phyloP scores from a whole-genome alignment of 2,113 vertebrate species.

The Halichoerus grypus region DNA sequence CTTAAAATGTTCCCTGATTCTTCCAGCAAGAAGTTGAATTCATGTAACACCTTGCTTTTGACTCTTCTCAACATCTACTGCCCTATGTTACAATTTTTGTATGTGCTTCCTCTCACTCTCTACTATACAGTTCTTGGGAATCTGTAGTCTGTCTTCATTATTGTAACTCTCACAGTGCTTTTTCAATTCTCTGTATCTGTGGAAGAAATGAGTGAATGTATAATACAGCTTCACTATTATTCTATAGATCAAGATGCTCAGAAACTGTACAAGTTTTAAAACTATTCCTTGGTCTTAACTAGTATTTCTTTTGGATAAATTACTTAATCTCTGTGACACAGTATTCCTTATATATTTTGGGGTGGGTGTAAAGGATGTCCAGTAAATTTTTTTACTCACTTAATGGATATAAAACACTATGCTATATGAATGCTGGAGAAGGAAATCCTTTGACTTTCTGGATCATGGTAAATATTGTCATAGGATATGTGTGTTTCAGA shows the following conservation, averaged over 20 bases:
- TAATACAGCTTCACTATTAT: conserved; percentile 1
- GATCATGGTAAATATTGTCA: conserved; percentile 28
- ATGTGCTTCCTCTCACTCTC: neutral
- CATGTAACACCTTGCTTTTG: neutral
- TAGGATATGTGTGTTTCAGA: neutral
- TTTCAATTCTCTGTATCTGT: neutral
- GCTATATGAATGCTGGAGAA: neutral
- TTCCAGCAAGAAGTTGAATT: neutral
- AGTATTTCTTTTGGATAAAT: conserved; percentile 33
- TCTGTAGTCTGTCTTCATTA: neutral
- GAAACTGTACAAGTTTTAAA: conserved; percentile 33
- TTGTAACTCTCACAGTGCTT: neutral
- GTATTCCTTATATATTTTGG: neutral
- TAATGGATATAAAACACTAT: neutral
- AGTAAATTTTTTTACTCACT: neutral
- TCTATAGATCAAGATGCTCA: neutral
- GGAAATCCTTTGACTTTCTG: neutral
- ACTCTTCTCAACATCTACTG: neutral
- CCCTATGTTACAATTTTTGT: neutral
- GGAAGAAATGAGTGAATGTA: conserved; percentile 35
- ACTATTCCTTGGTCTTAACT: neutral
- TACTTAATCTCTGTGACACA: neutral
- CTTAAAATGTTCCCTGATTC: neutral
- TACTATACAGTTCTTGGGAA: neutral
- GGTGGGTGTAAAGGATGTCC: neutral